Percentiles rank a stretch among this genome's conserved stretches.
These are phyloP conservation scores for Lasioglossum morio DNA, from an alignment of 2,888 invertebrate species.

Conservation along the genomic window DNA sequence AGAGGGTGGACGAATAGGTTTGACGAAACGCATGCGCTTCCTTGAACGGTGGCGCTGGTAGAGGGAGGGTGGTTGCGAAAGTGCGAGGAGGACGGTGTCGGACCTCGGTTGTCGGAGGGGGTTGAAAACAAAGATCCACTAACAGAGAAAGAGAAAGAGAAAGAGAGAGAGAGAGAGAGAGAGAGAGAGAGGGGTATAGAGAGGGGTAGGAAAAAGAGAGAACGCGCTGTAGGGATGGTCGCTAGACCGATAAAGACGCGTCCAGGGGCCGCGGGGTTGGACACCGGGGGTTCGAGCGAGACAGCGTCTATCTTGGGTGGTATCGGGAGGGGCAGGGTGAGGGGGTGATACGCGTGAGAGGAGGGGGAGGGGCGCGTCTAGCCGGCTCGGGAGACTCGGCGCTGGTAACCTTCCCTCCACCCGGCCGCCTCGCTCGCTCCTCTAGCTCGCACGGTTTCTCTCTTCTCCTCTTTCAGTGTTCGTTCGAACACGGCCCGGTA, in stretches of 20 bases:
- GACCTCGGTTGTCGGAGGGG: background rate
- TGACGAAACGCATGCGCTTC: slow-evolving; percentile 65
- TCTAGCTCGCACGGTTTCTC: slow-evolving; percentile 60
- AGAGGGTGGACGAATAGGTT: slow-evolving; percentile 68
- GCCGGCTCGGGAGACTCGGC: slow-evolving; percentile 21
- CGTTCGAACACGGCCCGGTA: slow-evolving; percentile 82
- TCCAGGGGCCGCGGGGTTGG: slow-evolving; percentile 15
- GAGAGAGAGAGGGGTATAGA: background rate
- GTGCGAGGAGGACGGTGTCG: background rate
- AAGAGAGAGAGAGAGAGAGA: background rate
- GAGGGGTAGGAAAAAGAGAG: slow-evolving; percentile 2
- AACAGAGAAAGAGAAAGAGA: background rate
- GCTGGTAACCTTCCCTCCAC: slow-evolving; percentile 66
- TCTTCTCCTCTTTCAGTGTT: slow-evolving; percentile 78
- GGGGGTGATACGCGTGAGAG: background rate
- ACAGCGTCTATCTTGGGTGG: background rate
- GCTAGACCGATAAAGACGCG: slow-evolving; percentile 24
- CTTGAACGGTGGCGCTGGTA: slow-evolving; percentile 41
- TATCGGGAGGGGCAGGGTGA: background rate
- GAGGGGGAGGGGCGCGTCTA: background rate
- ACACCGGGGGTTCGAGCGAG: background rate
- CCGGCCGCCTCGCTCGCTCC: slow-evolving; percentile 47
- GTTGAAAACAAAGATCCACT: background rate
- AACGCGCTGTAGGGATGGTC: slow-evolving; percentile 1
- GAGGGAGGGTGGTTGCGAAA: slow-evolving; percentile 58